Evolutionary conservation across 2,888 invertebrate species (phyloP).

Genomic region (Cyclophora albipunctata): DNA sequence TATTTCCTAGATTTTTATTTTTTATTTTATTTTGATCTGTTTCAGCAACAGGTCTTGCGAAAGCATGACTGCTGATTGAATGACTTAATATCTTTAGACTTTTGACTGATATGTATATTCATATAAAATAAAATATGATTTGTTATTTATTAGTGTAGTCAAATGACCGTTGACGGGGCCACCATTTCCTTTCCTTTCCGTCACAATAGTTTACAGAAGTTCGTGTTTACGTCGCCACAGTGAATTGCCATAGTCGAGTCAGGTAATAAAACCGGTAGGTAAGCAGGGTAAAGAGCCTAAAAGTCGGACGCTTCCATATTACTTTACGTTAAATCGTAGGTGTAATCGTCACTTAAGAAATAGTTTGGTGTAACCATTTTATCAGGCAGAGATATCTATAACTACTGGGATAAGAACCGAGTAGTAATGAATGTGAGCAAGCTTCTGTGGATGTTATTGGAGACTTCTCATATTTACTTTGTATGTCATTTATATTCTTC

Average conservation of each 20-base stretch:
- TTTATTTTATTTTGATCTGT: constrained; percentile 10
- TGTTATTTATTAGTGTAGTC: constrained; percentile 2
- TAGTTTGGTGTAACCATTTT: too few relatives aligned
- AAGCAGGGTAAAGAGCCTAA: not conserved
- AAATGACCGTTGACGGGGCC: constrained; percentile 5
- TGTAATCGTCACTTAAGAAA: not conserved
- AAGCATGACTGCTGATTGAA: constrained; percentile 7
- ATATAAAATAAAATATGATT: constrained; percentile 2
- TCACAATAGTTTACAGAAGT: constrained; percentile 9
- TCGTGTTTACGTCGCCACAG: constrained; percentile 9
- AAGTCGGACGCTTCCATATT: not conserved
- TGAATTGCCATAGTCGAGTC: not conserved
- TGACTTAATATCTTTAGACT: not conserved
- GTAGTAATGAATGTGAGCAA: too few relatives aligned
- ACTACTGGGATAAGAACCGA: too few relatives aligned
- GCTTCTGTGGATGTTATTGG: too few relatives aligned
- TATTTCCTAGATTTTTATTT: constrained; percentile 43
- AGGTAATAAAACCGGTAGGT: not conserved
- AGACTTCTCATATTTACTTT: too few relatives aligned
- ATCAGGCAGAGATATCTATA: too few relatives aligned
- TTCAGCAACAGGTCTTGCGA: constrained; percentile 4
- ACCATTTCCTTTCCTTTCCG: constrained; percentile 10
- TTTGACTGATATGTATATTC: not conserved
- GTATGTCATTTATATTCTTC: too few relatives aligned
- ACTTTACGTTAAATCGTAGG: not conserved